Percentiles rank a stretch among this genome's conserved stretches.
Evolutionary conservation across 2,888 invertebrate species (phyloP).

Genomic region (Campoplex nolae): DNA sequence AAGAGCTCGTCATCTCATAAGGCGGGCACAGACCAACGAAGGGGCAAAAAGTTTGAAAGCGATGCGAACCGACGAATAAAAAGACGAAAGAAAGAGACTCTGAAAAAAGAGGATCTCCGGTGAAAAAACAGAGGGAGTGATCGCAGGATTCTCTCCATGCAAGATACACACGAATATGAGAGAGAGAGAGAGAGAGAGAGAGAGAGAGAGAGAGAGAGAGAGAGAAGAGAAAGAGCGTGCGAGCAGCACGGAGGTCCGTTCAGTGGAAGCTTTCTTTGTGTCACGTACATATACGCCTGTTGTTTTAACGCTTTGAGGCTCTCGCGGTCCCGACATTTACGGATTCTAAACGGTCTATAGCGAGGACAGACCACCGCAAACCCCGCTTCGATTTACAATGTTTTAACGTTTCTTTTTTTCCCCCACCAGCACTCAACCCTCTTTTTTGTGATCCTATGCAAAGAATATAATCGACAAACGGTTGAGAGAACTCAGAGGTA

Average conservation of each 20-base stretch:
- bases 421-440: slow-evolving; percentile 14
- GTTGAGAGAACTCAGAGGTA: slow-evolving; percentile 9
- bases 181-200: slow-evolving; percentile 8
- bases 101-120: slow-evolving; percentile 58
- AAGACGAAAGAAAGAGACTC: slow-evolving; percentile 33
- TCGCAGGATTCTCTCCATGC: slow-evolving; percentile 59
- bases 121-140: slow-evolving; percentile 67
- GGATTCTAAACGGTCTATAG: slow-evolving; percentile 54
- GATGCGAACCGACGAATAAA: slow-evolving; percentile 64
- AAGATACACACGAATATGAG: slow-evolving; percentile 29
- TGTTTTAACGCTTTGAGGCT: slow-evolving; percentile 74
- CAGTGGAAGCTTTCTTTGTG: slow-evolving; percentile 70
- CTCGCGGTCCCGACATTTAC: slow-evolving; percentile 53
- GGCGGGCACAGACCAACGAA: slow-evolving; percentile 44
- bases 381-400: slow-evolving; percentile 45
- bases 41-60: slow-evolving; percentile 66
- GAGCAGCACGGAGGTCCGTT: slow-evolving; percentile 66
- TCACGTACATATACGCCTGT: slow-evolving; percentile 74
- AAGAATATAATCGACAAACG: slow-evolving; percentile 55
- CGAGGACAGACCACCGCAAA: slow-evolving; percentile 16
- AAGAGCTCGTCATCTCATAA: slow-evolving; percentile 52
- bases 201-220: slow-evolving; percentile 42
- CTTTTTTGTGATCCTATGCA: slow-evolving; percentile 69
- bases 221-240: slow-evolving; percentile 20
- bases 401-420: slow-evolving; percentile 54